Percentiles rank a stretch among this genome's conserved stretches.
Evolutionary conservation across 1,140 invertebrate genomes (phyloP).

Genomic region (Gerris buenoi): DNA sequence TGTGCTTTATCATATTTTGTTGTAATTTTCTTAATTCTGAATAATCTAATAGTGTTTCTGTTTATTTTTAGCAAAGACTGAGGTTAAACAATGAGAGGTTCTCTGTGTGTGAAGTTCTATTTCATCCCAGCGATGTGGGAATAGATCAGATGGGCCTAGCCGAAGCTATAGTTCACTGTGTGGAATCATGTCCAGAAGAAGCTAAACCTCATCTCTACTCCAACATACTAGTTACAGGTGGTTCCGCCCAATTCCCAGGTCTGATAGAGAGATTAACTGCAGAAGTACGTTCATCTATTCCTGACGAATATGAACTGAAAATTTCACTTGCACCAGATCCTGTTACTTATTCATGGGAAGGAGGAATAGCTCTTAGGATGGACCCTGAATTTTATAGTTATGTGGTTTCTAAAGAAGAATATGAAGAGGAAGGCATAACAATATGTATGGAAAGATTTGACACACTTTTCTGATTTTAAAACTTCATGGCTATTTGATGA

Average conservation of each 20-base stretch:
- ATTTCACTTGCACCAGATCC: conserved; percentile 59
- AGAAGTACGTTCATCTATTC: conserved; percentile 63
- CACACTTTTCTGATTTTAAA: conserved; percentile 19
- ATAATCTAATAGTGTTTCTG: too few species aligned
- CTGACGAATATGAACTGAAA: conserved; percentile 57
- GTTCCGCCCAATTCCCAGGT: conserved; percentile 66
- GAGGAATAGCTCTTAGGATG: conserved; percentile 57
- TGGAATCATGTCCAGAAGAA: conserved; percentile 56
- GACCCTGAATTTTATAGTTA: conserved; percentile 56
- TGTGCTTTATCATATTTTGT: too few species aligned
- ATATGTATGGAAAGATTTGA: conserved; percentile 55
- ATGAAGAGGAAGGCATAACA: conserved; percentile 67
- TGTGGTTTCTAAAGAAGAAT: conserved; percentile 66
- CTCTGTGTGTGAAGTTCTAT: conserved; percentile 84
- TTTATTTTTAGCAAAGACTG: conserved; percentile 50
- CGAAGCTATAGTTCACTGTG: conserved; percentile 67
- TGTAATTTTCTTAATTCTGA: too few species aligned
- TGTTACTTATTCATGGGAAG: conserved; percentile 72
- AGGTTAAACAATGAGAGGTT: conserved; percentile 85
- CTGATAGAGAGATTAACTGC: conserved; percentile 65
- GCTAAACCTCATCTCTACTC: conserved; percentile 64
- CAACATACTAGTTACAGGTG: conserved; percentile 88
- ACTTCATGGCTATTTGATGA: too few species aligned
- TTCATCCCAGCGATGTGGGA: conserved; percentile 88
- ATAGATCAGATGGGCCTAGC: conserved; percentile 87